Percentiles rank a stretch among this genome's conserved stretches.
phyloP scores from a whole-genome alignment of 2,113 vertebrate species.

The Mellivora capensis region DNA sequence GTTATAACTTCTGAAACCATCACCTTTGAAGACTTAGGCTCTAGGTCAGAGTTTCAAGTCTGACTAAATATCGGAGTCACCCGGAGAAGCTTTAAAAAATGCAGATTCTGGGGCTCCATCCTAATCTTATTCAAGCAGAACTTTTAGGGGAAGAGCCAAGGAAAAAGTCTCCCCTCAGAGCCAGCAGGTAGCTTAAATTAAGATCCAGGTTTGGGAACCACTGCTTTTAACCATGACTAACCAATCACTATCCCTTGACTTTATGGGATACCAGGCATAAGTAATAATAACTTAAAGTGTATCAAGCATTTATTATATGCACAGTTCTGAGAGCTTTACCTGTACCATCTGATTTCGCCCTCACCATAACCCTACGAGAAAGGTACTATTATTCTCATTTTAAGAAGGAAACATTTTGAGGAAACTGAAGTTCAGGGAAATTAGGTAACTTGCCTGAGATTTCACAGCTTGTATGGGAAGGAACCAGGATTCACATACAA shows the following conservation, averaged over 20 bases:
- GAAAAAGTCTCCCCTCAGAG: background rate
- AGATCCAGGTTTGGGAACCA: conserved; percentile 2
- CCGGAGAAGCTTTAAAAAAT: background rate
- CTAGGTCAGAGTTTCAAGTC: background rate
- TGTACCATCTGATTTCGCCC: background rate
- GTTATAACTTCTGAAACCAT: background rate
- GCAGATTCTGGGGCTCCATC: background rate
- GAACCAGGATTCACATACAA: background rate
- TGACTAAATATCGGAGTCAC: background rate
- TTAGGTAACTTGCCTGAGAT: background rate
- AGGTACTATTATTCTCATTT: background rate
- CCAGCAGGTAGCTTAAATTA: background rate
- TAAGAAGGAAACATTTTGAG: background rate
- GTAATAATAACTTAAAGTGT: background rate
- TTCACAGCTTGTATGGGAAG: background rate
- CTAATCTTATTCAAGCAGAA: background rate
- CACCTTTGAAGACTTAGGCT: background rate
- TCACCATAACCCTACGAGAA: background rate
- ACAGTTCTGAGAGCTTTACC: background rate
- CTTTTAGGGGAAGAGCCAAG: background rate
- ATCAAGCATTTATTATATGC: background rate
- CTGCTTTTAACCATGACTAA: background rate
- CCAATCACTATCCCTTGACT: background rate
- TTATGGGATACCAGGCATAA: background rate
- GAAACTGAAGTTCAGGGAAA: conserved; percentile 14